Base-by-base conservation (phyloP, 2,888 invertebrate genomes). In the Prosapia bicincta region DNA sequence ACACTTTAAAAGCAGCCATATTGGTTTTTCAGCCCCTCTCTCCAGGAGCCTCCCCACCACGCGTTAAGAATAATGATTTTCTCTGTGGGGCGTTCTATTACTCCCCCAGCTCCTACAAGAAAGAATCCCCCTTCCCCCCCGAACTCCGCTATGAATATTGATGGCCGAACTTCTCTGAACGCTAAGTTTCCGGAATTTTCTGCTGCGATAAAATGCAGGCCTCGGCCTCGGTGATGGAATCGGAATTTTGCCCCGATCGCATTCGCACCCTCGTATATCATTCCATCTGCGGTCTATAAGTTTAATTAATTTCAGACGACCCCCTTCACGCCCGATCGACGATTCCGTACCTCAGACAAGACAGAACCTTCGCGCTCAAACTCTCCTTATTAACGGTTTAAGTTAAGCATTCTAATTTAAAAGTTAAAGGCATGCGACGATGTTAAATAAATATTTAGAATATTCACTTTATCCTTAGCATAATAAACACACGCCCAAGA, bases 1-100 rank as follows among this genome's bases (percentile, higher is more conserved):
- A 74, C 70, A 71, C 76, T 76, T 74, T 76, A 76, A 76, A 76
- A 76, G 80, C 80, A 78, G 80, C 80, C 80, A 80, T 80, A 80
- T 80, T 80, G 80, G 80, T 80, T 80, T 80, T 80, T 79, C 79
- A 66, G 24, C 78, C 83, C 28, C 83, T 83, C 83, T 84, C 85
- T 83, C 85, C 86, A 86, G 86, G 86, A 86, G 85, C 86, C 87
- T 87, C 86, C 85, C 85, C 85, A 86, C 86, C 86, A 85, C 86
- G 85, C 86, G 78, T 78, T 80, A 80, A 80, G 80, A 80, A 80
- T 80, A 80, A 80, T 79, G 80, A 80, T 86, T 86, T 87, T 87
- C 87, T 87, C 87, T 86, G 86, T 86, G 86, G 86, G 76, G 78
- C 86, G 85, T 87, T 87, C 87, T 83, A 83, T 82, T 85, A 85